Evolutionary conservation across 2,888 invertebrate genomes (phyloP), one percentile per base, ranked within the genome.

Genomic region (Allolobophora icterica): DNA sequence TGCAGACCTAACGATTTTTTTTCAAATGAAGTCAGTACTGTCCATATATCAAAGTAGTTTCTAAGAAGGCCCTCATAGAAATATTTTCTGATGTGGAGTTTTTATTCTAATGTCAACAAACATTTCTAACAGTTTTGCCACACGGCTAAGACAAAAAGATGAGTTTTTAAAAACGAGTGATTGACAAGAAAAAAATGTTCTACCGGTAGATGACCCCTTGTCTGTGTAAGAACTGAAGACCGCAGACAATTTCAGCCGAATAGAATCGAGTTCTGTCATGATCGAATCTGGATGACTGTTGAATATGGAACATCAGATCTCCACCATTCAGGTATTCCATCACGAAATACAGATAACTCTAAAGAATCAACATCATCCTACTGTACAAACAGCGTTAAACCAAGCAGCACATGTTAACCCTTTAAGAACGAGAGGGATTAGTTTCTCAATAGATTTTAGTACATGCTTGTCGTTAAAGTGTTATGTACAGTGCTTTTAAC

Each of bases 241-340:
- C 99, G 40, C 98, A 98, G 93, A 99, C 97, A 92, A 99, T 99
- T 96, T 99, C 99, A 24, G 99, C 99, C 6, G 97, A 98, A 96
- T 99, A 99, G 96, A 99, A 99, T 24, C 91, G 91, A 17, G 98
- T 98, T 90, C 98, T 96, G 0, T 97, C 96, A 95, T 98, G 98
- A 52, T 97, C 97, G 95, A 99, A 94, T 92, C 98, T 96, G 52
- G 99, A 98, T 24, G 91, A 89, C 95, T 98, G 97, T 95, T 99
- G 99, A 94, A 99, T 99, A 96, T 99, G 99, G 96, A 99, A 99
- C 99, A 99, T 99, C 94, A 99, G 96, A 96, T 99, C 99, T 92
- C 99, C 99, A 34, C 99, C 99, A 96, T 99, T 99, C 93, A 99
- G 96, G 96, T 99, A 99, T 96, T 99, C 99, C 99, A 99, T 99